These are phyloP conservation scores for Melanogrammus aeglefinus DNA, from an alignment of 2,797 vertebrate species.

Conservation along the genomic window DNA sequence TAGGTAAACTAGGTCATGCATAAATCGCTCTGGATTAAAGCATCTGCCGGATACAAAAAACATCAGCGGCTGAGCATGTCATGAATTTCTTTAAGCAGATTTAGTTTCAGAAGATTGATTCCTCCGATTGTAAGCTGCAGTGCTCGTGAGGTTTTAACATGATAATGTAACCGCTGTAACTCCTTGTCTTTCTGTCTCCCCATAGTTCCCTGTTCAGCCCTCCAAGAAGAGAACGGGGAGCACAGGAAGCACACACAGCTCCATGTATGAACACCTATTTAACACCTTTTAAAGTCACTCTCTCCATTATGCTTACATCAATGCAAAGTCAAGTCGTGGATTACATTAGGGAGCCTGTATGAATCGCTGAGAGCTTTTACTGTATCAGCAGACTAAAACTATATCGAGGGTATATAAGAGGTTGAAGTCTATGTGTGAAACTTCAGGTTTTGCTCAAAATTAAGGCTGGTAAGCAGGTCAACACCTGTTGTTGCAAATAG, in stretches of 20 bases:
- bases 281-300: background rate
- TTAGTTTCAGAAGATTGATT: background rate
- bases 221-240: constrained; percentile 33
- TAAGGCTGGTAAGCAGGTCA: too few relatives aligned
- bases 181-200: background rate
- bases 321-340: too few relatives aligned
- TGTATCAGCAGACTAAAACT: too few relatives aligned
- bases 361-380: too few relatives aligned
- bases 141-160: background rate
- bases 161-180: background rate
- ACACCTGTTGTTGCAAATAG: too few relatives aligned
- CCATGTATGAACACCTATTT: constrained; percentile 46
- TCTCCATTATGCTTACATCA: background rate
- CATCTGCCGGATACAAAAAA: background rate
- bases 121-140: background rate
- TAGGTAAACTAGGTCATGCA: background rate
- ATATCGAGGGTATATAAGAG: too few relatives aligned
- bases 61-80: background rate
- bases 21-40: background rate
- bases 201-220: constrained; percentile 25
- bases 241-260: constrained; percentile 36
- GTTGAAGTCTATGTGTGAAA: too few relatives aligned
- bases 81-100: background rate
- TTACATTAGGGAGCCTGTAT: too few relatives aligned
- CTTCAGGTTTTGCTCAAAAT: too few relatives aligned